Evolutionary conservation across 2,113 vertebrate genomes (phyloP), one percentile per base, ranked within the genome.

Genomic region (Monopterus albus): DNA sequence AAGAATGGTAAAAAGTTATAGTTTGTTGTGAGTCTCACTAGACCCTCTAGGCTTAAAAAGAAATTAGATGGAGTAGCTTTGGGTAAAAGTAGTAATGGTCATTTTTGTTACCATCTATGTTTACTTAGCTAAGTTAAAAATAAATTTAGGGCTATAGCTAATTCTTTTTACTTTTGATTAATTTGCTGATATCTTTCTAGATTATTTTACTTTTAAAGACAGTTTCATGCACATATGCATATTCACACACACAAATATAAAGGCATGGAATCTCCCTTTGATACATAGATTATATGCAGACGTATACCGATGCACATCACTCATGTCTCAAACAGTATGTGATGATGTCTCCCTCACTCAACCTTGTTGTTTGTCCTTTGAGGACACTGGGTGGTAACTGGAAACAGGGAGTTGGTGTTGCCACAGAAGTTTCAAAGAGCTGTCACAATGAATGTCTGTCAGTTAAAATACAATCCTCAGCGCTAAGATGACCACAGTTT

Each of bases 351-450:
- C 55, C 53, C 72, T 64, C 40, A 18, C 45, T 58, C 18, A 26
- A 63, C 66, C 75, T 73, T 82, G 81, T 82, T 60, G 25, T 61
- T 74, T 50, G 45, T 84, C 29, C 75, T 85, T 73, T 61, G 55
- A 84, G 79, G 75, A 87, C 80, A 82, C 59, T 55, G 75, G 69
- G 88, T 79, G 78, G 75, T 91, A 89, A 91, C 86, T 82, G 78
- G 80, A 90, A 91, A 78, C 90, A 91, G 88, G 72, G 80, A 83
- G 77, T 80, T 82, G 47, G 60, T 72, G 47, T 81, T 83, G 75
- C 75, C 63, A 83, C 59, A 77, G 56, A 49, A 7, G 39, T 79
- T 88, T 85, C 88, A 89, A 88, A 87, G 67, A 82, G 74, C 86
- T 83, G 81, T 88, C 90, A 79, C 60, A 65, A 38, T 29, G 38